A percentile compares a stretch with the other conserved stretches of the same genome.
These are phyloP conservation scores for Hypena proboscidalis DNA, from an alignment of 2,888 invertebrate genomes.

Conservation along the genomic window DNA sequence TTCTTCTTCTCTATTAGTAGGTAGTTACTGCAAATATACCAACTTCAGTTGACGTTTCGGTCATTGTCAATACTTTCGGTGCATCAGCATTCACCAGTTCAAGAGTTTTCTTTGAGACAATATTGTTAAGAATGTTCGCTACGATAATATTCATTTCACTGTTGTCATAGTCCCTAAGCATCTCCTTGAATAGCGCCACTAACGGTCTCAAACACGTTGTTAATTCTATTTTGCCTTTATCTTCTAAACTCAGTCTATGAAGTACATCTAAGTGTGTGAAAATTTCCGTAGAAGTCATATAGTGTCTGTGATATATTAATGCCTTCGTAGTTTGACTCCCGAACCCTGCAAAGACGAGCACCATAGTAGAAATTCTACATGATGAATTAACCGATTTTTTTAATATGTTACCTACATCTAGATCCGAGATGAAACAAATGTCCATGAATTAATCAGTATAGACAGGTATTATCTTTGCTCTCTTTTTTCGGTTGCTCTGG, in stretches of 20 bases:
- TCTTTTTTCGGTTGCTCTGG: constrained; percentile 23
- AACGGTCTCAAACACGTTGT: constrained; percentile 52
- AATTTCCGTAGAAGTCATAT: constrained; percentile 69
- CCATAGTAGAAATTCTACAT: constrained; percentile 25
- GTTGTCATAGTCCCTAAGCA: constrained; percentile 67
- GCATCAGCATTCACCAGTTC: constrained; percentile 34
- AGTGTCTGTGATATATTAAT: constrained; percentile 56
- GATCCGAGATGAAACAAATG: constrained; percentile 24
- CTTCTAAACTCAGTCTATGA: constrained; percentile 52
- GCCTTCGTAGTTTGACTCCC: constrained; percentile 57
- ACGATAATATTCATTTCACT: constrained; percentile 70
- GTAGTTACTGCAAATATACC: background rate
- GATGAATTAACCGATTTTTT: constrained; percentile 8
- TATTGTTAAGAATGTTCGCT: constrained; percentile 65
- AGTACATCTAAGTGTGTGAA: constrained; percentile 64
- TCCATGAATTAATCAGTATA: constrained; percentile 48
- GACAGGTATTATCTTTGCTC: constrained; percentile 51
- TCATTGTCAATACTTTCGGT: constrained; percentile 43
- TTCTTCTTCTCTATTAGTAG: too few relatives aligned
- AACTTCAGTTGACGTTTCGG: constrained; percentile 66
- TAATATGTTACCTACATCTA: constrained; percentile 37
- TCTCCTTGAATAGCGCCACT: constrained; percentile 56
- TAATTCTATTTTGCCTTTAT: constrained; percentile 57
- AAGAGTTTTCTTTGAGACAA: constrained; percentile 53
- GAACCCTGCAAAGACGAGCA: constrained; percentile 56